Percentiles rank a stretch among this genome's conserved stretches.
Evolutionary conservation across 2,888 invertebrate genomes (phyloP).

Genomic region (Oscheius onirici): DNA sequence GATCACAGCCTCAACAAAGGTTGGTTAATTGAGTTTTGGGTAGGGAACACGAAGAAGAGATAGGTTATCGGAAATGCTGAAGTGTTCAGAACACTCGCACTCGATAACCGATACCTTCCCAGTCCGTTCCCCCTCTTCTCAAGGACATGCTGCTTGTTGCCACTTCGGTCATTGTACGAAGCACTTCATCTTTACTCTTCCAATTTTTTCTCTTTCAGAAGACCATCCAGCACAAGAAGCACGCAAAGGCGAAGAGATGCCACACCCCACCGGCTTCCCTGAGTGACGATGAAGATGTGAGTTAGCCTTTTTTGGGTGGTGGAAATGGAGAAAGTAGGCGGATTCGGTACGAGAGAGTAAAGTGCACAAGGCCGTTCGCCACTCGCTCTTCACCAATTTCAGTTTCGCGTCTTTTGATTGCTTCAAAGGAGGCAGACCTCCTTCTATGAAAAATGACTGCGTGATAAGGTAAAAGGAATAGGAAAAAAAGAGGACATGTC

Average conservation of each 20-base stretch:
- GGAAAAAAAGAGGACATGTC: not conserved
- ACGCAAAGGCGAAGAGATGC: not conserved
- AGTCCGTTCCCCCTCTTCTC: not conserved
- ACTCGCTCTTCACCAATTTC: not conserved
- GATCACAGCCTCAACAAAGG: not conserved
- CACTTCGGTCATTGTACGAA: too few species aligned
- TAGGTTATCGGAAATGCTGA: slow-evolving; percentile 17
- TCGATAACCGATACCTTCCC: not conserved
- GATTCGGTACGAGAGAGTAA: not conserved
- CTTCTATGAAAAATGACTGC: slow-evolving; percentile 6
- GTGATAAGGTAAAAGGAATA: too few species aligned
- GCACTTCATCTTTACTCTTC: too few species aligned
- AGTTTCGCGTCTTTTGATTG: not conserved
- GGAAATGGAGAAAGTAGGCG: slow-evolving; percentile 7
- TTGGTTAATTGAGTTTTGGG: not conserved
- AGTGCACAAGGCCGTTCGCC: slow-evolving; percentile 16
- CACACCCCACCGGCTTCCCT: slow-evolving; percentile 11
- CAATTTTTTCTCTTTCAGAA: not conserved
- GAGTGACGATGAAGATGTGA: slow-evolving; percentile 24
- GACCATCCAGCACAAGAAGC: not conserved
- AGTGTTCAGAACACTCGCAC: slow-evolving; percentile 17
- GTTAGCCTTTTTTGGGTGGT: slow-evolving; percentile 1
- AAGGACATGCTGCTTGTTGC: too few species aligned
- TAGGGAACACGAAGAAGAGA: not conserved
- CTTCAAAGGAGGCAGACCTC: not conserved